A percentile compares a stretch with the other conserved stretches of the same genome.
Evolutionary conservation across 2,888 invertebrate genomes (phyloP).

Genomic region (Pedicia rivosa): DNA sequence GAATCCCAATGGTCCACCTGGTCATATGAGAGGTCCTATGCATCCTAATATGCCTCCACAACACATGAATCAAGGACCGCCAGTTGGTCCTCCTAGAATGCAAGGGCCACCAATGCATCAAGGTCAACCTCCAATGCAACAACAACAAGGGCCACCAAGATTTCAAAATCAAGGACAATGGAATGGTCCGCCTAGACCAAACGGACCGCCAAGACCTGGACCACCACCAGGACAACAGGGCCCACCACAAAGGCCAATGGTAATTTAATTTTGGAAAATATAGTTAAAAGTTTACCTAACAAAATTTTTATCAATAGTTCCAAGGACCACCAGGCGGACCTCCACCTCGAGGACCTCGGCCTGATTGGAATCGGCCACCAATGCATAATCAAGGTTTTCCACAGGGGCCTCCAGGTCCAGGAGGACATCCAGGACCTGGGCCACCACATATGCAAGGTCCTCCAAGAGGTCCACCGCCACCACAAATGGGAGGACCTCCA

Average conservation of each 20-base stretch:
- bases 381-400: constrained; percentile 50
- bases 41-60: constrained; percentile 36
- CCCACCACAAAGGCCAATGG: constrained; percentile 42
- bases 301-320: constrained; percentile 16
- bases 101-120: constrained; percentile 45
- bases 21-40: constrained; percentile 39
- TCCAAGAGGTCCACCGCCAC: constrained; percentile 42
- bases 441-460: constrained; percentile 56
- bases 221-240: constrained; percentile 34
- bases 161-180: constrained; percentile 31
- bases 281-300: background rate
- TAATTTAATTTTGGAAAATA: constrained; percentile 16
- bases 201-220: constrained; percentile 35
- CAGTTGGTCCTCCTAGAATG: constrained; percentile 43
- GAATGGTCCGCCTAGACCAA: constrained; percentile 31
- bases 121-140: constrained; percentile 36
- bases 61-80: constrained; percentile 37
- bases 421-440: constrained; percentile 40
- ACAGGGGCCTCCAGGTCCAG: constrained; percentile 37
- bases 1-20: constrained; percentile 39
- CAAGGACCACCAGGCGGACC: constrained; percentile 30
- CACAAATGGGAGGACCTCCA: constrained; percentile 30
- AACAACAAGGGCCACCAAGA: constrained; percentile 38
- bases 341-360: constrained; percentile 40
- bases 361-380: constrained; percentile 61